These are phyloP conservation scores for Pseudolaguvia tuberculata DNA, from an alignment of 2,113 vertebrate species.

Conservation along the genomic window DNA sequence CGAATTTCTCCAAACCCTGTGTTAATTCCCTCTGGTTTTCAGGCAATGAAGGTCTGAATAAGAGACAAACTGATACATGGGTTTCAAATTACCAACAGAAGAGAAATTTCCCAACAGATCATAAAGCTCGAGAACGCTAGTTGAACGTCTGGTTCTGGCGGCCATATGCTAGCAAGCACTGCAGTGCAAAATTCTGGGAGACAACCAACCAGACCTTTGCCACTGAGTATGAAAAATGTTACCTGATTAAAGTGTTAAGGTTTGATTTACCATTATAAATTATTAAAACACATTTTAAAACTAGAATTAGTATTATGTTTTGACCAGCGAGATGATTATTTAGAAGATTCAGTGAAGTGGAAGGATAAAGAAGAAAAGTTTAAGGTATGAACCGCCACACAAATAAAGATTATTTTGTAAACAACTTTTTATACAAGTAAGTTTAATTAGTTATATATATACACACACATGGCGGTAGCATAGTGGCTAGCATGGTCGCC, in stretches of 20 bases:
- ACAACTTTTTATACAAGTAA: too few relatives aligned
- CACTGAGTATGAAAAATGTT: too few relatives aligned
- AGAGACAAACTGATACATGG: slow-evolving; percentile 10
- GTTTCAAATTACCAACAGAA: slow-evolving; percentile 3
- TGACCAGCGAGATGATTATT: too few relatives aligned
- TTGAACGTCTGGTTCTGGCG: neutral
- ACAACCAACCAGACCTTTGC: too few relatives aligned
- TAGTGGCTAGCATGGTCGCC: too few relatives aligned
- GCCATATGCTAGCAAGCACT: neutral
- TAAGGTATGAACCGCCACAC: neutral
- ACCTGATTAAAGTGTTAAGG: neutral
- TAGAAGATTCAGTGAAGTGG: neutral
- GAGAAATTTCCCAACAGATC: slow-evolving; percentile 20
- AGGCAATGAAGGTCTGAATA: neutral
- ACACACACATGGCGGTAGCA: too few relatives aligned
- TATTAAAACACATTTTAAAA: too few relatives aligned
- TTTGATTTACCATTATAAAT: neutral
- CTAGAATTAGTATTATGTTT: too few relatives aligned
- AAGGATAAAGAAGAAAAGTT: too few relatives aligned
- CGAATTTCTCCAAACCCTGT: neutral
- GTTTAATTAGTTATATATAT: too few relatives aligned
- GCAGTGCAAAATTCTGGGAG: neutral
- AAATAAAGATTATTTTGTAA: neutral
- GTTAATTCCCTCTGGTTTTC: neutral
- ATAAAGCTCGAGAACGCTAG: neutral